Conservation (phyloP, 1,140 invertebrate species). For the Drosophila orena region DNA sequence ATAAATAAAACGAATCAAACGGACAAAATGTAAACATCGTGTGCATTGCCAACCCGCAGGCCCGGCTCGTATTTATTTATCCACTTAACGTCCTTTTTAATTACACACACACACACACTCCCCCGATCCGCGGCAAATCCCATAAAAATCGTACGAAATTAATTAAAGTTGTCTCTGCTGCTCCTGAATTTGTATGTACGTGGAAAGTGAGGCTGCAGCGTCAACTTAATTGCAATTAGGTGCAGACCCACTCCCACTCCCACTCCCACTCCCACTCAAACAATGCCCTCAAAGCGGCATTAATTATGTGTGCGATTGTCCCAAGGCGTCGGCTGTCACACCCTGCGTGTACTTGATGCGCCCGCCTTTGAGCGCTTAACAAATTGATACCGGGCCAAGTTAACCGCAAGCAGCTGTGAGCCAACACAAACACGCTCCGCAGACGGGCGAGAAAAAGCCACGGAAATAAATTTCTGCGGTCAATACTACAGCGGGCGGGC, state of each 20-base stretch:
- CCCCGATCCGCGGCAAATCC: slow-evolving; percentile 21
- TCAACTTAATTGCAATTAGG: slow-evolving; percentile 73
- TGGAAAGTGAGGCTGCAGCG: slow-evolving; percentile 31
- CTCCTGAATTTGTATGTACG: slow-evolving; percentile 5
- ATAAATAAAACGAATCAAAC: slow-evolving; percentile 46
- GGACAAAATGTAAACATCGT: slow-evolving; percentile 42
- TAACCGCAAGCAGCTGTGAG: slow-evolving; percentile 43
- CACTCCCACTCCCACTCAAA: slow-evolving; percentile 3
- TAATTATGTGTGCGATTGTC: slow-evolving; percentile 50
- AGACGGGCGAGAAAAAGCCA: slow-evolving; percentile 21
- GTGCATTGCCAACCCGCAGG: slow-evolving; percentile 29
- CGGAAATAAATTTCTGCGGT: slow-evolving; percentile 45
- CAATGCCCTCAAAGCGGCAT: slow-evolving; percentile 59
- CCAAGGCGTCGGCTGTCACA: slow-evolving; percentile 32
- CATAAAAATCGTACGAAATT: slow-evolving; percentile 45
- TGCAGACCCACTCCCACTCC: slow-evolving; percentile 11
- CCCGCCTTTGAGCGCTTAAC: slow-evolving; percentile 31
- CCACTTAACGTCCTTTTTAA: slow-evolving; percentile 66
- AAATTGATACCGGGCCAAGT: slow-evolving; percentile 28
- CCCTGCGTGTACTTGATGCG: slow-evolving; percentile 24
- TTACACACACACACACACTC: slow-evolving; percentile 46
- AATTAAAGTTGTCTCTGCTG: slow-evolving; percentile 49
- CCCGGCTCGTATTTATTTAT: slow-evolving; percentile 67
- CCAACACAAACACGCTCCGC: slow-evolving; percentile 24
- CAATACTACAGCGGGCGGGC: slow-evolving; percentile 3